Evolutionary conservation across 2,113 vertebrate species (phyloP), one percentile per base, ranked within the genome.

Genomic region (Podarcis cretensis): DNA sequence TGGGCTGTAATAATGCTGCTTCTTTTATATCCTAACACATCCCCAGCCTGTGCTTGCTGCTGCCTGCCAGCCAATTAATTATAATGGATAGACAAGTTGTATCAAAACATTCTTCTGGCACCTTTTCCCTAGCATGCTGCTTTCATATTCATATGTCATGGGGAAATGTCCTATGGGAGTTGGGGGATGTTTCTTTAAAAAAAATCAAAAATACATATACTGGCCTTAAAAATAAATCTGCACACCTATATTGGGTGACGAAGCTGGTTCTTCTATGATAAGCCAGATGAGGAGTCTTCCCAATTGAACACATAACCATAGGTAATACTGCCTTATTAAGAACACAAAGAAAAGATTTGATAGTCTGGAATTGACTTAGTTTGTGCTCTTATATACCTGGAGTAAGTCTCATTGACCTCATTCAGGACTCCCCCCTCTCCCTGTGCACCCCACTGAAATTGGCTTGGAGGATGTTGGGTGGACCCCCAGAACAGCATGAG

Each of bases 1-100:
- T 87, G 91, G 91, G 66, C 82, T 86, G 90, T 20, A 57, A n/a
- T 35, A 88, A 6, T 59, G 48, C 23, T 73, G 74, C 77, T 79
- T 85, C 69, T 87, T 69, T 21, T 78, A 80, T 81, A 91, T 73
- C 90, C 82, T 89, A 89, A 83, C 81, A 76, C 81, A 90, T 93
- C 76, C 78, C 85, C 87, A 91, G 87, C 48, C 85, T 82, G 84
- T 35, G 20, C 59, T 73, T 80, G 66, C 32, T 73, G 77, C 77
- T 87, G 65, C 30, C 68, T 89, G 84, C 90, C 66, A 90, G 48
- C 66, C 87, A 83, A 32, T 74, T 68, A 84, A 57, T 18, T 83
- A 10, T 68, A 35, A 89, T 48, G 32, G 86, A 32, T 54, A 87
- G 32, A 86, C 78, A 76, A 86, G 20, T 43, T 63, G 81, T 25